Percentiles rank a stretch among this genome's conserved stretches.
These are phyloP conservation scores for Piaya cayana DNA, from an alignment of 2,113 vertebrate genomes.

Conservation along the genomic window DNA sequence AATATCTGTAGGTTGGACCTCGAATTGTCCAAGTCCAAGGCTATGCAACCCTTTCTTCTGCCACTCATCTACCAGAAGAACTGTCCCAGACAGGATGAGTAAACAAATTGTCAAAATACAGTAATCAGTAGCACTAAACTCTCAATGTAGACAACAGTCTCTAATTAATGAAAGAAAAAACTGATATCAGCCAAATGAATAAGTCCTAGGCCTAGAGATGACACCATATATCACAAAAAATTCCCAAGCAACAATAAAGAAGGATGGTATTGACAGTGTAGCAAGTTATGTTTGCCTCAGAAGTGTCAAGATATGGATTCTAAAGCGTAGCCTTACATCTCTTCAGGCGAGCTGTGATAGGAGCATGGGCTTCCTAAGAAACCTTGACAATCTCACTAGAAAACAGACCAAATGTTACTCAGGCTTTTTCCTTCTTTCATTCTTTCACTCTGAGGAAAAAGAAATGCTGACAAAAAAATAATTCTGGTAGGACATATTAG, in stretches of 20 bases:
- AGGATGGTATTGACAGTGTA: not conserved
- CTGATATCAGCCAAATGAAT: not conserved
- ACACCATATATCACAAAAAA: not conserved
- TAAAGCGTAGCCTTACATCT: not conserved
- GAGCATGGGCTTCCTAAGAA: not conserved
- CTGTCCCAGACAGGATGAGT: not conserved
- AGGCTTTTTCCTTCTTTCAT: not conserved
- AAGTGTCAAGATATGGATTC: not conserved
- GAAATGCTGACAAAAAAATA: not conserved
- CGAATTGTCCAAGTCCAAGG: not conserved
- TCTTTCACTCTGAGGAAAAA: not conserved
- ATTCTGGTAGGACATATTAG: not conserved
- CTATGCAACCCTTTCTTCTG: not conserved
- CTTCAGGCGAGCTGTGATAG: accelerated
- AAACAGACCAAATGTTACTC: not conserved
- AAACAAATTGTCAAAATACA: not conserved
- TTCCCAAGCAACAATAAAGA: not conserved
- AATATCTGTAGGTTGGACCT: not conserved
- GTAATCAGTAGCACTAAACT: not conserved
- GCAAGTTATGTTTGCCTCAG: not conserved
- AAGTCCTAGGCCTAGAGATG: not conserved
- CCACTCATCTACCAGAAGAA: not conserved
- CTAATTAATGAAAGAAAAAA: not conserved
- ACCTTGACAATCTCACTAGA: not conserved
- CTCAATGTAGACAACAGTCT: not conserved